phyloP scores from a whole-genome alignment of 2,888 invertebrate species.

The Macrophya annulata region DNA sequence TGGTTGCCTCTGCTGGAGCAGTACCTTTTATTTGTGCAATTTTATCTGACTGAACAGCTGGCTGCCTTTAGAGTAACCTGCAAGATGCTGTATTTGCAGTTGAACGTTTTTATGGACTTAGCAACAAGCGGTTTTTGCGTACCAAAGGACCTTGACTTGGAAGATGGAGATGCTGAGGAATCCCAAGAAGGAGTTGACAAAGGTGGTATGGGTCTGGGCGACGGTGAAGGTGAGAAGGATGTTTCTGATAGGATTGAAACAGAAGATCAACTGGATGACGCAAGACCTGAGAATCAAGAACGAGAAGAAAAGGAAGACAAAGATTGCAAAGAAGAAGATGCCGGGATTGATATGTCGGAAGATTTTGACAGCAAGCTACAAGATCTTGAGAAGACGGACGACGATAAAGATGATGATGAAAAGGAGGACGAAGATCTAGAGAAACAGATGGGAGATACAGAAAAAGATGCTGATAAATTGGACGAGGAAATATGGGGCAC shows the following conservation, averaged over 20 bases:
- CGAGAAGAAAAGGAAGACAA: slow-evolving; percentile 85
- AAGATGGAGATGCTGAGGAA: slow-evolving; percentile 84
- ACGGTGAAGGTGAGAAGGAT: slow-evolving; percentile 96
- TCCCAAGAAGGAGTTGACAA: slow-evolving; percentile 82
- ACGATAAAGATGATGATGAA: slow-evolving; percentile 83
- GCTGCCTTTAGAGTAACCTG: slow-evolving; percentile 89
- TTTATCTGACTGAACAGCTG: slow-evolving; percentile 89
- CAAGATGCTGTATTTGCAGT: slow-evolving; percentile 91
- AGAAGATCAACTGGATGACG: slow-evolving; percentile 97
- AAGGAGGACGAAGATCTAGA: slow-evolving; percentile 91
- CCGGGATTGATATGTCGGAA: slow-evolving; percentile 97
- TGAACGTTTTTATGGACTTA: slow-evolving; percentile 93
- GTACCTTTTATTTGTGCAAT: slow-evolving; percentile 88
- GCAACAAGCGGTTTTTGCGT: slow-evolving; percentile 95
- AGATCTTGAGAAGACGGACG: slow-evolving; percentile 86
- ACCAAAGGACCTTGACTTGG: slow-evolving; percentile 91
- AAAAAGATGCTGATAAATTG: slow-evolving; percentile 90
- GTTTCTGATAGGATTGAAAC: slow-evolving; percentile 96
- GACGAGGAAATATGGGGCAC: slow-evolving; percentile 93
- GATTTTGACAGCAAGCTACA: slow-evolving; percentile 96
- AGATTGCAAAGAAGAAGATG: slow-evolving; percentile 93
- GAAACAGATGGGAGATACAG: slow-evolving; percentile 98
- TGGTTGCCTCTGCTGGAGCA: slow-evolving; percentile 89
- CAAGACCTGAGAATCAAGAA: slow-evolving; percentile 90
- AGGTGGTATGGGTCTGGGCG: slow-evolving; percentile 94